These are phyloP conservation scores for Melinaea menophilus DNA, from an alignment of 2,888 invertebrate species.

Conservation along the genomic window DNA sequence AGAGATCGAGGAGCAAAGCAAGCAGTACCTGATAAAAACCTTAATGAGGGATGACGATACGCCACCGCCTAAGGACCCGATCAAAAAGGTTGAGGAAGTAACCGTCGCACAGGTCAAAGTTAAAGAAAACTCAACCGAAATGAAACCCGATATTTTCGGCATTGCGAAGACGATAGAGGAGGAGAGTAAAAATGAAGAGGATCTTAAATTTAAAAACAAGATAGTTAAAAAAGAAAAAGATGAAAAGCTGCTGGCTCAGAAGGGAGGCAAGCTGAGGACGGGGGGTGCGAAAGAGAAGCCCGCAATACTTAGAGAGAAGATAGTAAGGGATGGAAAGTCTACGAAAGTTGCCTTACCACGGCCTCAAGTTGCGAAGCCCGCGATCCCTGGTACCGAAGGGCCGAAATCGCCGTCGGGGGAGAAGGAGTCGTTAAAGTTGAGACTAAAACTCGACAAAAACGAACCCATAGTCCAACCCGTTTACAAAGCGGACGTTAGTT, in stretches of 20 bases:
- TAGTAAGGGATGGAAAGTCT: slow-evolving; percentile 60
- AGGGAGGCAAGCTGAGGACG: slow-evolving; percentile 63
- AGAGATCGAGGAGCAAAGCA: slow-evolving; percentile 81
- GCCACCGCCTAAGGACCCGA: slow-evolving; percentile 80
- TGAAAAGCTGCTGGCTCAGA: slow-evolving; percentile 56
- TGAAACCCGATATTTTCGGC: slow-evolving; percentile 75
- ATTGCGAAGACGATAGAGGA: slow-evolving; percentile 68
- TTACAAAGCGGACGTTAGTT: slow-evolving; percentile 89
- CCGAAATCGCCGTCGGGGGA: slow-evolving; percentile 64
- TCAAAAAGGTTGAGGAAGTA: slow-evolving; percentile 75
- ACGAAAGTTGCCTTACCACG: slow-evolving; percentile 66
- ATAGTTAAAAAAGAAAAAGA: slow-evolving; percentile 46
- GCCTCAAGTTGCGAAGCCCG: slow-evolving; percentile 47
- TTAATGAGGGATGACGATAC: slow-evolving; percentile 91
- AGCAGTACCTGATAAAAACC: slow-evolving; percentile 93
- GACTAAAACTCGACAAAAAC: slow-evolving; percentile 89
- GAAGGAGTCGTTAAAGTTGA: slow-evolving; percentile 88
- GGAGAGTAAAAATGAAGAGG: slow-evolving; percentile 46
- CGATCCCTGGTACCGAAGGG: slow-evolving; percentile 45
- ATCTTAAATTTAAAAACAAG: slow-evolving; percentile 43
- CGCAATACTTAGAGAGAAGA: slow-evolving; percentile 62
- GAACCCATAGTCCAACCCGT: slow-evolving; percentile 87
- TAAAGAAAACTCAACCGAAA: slow-evolving; percentile 56
- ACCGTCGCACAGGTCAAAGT: slow-evolving; percentile 67
- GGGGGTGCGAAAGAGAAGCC: slow-evolving; percentile 65